A percentile compares a stretch with the other conserved stretches of the same genome.
Conservation (phyloP, 2,797 vertebrate species). For the Peromyscus eremicus region DNA sequence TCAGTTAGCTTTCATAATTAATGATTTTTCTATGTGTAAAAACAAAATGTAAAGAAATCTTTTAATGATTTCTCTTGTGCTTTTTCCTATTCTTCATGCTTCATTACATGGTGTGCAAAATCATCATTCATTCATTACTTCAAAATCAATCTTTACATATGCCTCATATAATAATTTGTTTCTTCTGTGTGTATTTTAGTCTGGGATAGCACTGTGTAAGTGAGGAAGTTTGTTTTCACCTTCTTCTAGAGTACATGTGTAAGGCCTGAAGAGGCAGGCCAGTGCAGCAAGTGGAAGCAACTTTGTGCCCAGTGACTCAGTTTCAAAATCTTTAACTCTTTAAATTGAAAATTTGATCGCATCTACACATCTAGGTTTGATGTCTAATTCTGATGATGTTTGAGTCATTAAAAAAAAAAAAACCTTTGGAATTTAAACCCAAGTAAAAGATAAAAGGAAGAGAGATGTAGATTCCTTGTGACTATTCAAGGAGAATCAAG, state of each 20-base stretch:
- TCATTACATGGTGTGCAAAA: background rate
- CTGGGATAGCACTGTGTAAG: background rate
- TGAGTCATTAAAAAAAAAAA: slow-evolving; percentile 7
- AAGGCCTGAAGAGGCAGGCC: background rate
- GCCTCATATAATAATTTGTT: background rate
- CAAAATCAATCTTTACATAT: slow-evolving; percentile 35
- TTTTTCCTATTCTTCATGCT: background rate
- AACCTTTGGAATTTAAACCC: background rate
- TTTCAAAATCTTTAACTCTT: slow-evolving; percentile 34
- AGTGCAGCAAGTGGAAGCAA: background rate
- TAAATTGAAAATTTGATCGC: slow-evolving; percentile 4
- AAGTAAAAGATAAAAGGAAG: background rate
- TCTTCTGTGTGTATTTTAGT: background rate
- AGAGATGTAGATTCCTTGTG: slow-evolving; percentile 8
- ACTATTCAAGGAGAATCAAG: slow-evolving; percentile 31
- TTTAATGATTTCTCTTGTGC: background rate
- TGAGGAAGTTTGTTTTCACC: background rate
- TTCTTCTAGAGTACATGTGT: background rate
- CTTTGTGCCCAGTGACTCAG: slow-evolving; percentile 21
- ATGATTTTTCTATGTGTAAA: background rate
- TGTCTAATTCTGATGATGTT: background rate
- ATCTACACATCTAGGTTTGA: background rate
- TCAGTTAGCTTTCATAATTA: background rate
- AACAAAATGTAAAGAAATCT: background rate
- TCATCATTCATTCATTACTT: background rate